phyloP scores from a whole-genome alignment of 1,140 invertebrate genomes.

The Heliconius eleuchia region DNA sequence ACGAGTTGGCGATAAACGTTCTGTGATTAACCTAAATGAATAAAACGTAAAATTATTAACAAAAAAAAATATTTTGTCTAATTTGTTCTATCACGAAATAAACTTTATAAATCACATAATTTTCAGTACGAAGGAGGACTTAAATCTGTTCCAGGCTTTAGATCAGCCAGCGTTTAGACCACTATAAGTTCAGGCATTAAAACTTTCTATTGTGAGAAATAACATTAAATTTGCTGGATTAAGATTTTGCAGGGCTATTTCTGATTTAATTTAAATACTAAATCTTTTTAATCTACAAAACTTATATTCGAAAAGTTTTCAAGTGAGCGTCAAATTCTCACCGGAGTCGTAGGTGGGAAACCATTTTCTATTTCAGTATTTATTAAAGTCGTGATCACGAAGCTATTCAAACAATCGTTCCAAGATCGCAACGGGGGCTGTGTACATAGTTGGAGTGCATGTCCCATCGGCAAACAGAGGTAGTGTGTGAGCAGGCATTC shows the following conservation, averaged over 20 bases:
- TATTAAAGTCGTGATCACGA: slow-evolving; percentile 34
- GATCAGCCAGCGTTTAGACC: neutral
- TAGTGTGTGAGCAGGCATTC: slow-evolving; percentile 35
- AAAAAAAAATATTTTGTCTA: neutral
- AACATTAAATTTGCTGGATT: neutral
- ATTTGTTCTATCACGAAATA: neutral
- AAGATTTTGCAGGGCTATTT: neutral
- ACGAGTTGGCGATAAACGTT: too few species aligned
- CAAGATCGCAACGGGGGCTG: slow-evolving; percentile 27
- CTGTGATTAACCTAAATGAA: neutral
- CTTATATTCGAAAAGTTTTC: neutral
- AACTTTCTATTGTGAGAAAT: slow-evolving; percentile 12
- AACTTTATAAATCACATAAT: neutral
- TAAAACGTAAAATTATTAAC: neutral
- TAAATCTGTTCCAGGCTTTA: slow-evolving; percentile 14
- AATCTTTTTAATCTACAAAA: slow-evolving; percentile 7
- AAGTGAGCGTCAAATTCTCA: slow-evolving; percentile 7
- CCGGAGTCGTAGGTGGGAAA: neutral
- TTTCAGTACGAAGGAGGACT: slow-evolving; percentile 37
- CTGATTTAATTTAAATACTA: neutral
- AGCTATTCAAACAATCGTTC: slow-evolving; percentile 36
- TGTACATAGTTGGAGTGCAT: slow-evolving; percentile 31
- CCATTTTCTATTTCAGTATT: slow-evolving; percentile 26
- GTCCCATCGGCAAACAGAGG: slow-evolving; percentile 32
- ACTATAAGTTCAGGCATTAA: slow-evolving; percentile 3